phyloP scores from a whole-genome alignment of 2,113 vertebrate genomes.

The Theristicus caerulescens region DNA sequence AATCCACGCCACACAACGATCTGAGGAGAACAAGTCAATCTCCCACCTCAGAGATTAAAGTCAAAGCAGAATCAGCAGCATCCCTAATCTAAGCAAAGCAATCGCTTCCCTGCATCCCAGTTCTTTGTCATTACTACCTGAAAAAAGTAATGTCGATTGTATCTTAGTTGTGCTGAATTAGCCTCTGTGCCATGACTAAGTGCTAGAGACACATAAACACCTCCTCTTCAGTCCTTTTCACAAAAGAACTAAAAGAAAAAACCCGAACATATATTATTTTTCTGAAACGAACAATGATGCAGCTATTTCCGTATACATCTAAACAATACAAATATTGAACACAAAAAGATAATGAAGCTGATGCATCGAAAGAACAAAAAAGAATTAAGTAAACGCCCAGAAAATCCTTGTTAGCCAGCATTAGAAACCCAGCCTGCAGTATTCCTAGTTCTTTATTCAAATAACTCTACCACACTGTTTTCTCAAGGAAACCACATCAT shows the following conservation, averaged over 20 bases:
- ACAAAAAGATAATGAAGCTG: background rate
- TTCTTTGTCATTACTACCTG: background rate
- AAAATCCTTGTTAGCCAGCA: background rate
- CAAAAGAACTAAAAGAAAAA: background rate
- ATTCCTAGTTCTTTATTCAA: background rate
- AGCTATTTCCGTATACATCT: background rate
- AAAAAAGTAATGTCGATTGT: background rate
- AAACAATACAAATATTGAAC: background rate
- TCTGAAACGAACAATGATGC: background rate
- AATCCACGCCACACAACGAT: background rate
- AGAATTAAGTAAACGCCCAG: background rate
- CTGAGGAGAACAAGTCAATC: background rate
- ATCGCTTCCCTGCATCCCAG: background rate
- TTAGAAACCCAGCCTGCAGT: background rate
- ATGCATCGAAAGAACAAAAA: background rate
- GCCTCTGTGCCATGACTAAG: background rate
- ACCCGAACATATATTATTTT: background rate
- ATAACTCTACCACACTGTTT: background rate
- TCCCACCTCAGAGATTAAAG: background rate
- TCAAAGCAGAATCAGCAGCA: conserved; percentile 17
- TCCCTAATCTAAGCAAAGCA: background rate
- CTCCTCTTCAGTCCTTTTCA: background rate
- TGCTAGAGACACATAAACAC: background rate
- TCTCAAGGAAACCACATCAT: conserved; percentile 1
- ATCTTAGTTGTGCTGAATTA: background rate